Evolutionary conservation across 2,113 vertebrate species (phyloP).

Genomic region (Zosterops lateralis): DNA sequence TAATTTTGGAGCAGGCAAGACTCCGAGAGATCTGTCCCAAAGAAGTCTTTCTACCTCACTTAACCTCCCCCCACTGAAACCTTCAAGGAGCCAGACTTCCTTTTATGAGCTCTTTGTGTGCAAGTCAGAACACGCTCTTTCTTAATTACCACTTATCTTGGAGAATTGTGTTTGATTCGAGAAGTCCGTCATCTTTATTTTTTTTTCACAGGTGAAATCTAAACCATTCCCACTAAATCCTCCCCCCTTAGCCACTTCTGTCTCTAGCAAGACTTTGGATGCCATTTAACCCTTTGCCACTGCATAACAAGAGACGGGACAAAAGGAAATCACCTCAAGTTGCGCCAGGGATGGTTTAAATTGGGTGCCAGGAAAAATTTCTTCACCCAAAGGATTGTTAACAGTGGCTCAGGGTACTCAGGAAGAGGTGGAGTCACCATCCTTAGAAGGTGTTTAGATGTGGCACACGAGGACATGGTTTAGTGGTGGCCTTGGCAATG

Average conservation of each 20-base stretch:
- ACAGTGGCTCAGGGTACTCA: not conserved
- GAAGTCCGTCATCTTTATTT: not conserved
- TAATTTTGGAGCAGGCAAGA: constrained; percentile 34
- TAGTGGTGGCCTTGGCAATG: not conserved
- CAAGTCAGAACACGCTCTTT: constrained; percentile 42
- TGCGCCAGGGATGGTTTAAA: not conserved
- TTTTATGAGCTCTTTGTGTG: constrained; percentile 23
- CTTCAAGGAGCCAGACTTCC: constrained; percentile 29
- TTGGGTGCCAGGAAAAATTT: not conserved
- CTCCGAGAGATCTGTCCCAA: not conserved
- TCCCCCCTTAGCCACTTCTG: not conserved
- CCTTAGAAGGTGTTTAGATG: not conserved
- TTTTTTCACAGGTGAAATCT: not conserved
- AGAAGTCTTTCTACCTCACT: constrained; percentile 24
- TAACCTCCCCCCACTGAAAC: not conserved
- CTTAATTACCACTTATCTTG: constrained; percentile 36
- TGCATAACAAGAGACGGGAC: not conserved
- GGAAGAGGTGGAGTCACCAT: not conserved
- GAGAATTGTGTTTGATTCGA: not conserved
- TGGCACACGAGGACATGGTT: not conserved
- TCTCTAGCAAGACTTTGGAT: not conserved
- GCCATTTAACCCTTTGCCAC: not conserved
- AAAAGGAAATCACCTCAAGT: not conserved
- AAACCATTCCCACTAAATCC: not conserved
- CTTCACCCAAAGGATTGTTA: not conserved